phyloP scores from a whole-genome alignment of 2,888 invertebrate genomes.

The Chrysina gloriosa region DNA sequence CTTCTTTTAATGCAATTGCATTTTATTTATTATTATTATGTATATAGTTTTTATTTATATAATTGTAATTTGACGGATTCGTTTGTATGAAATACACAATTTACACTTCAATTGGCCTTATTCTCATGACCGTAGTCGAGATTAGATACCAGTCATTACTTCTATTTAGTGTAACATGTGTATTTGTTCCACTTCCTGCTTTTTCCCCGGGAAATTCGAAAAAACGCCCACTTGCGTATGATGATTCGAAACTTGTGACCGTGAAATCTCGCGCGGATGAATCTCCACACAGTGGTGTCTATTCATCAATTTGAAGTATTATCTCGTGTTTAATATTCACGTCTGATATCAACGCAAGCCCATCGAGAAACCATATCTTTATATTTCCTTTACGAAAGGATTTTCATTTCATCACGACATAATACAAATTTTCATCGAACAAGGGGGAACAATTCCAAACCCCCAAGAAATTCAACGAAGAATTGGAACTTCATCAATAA shows the following conservation, averaged over 20 bases:
- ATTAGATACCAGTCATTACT: background rate
- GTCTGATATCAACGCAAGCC: background rate
- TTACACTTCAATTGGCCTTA: constrained; percentile 24
- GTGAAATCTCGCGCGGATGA: too few species aligned
- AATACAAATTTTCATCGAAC: constrained; percentile 10
- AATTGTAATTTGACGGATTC: constrained; percentile 15
- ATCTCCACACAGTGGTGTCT: background rate
- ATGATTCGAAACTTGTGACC: background rate
- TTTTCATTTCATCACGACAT: background rate
- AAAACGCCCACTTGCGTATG: background rate
- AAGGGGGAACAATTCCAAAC: too few species aligned
- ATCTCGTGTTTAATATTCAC: background rate
- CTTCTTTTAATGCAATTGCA: constrained; percentile 35
- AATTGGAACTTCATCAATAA: too few species aligned
- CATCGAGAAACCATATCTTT: background rate
- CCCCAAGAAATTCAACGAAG: too few species aligned
- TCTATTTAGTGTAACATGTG: constrained; percentile 3
- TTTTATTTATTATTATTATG: constrained; percentile 37
- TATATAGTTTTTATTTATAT: constrained; percentile 38
- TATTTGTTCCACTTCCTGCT: too few species aligned
- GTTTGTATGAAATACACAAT: constrained; percentile 33
- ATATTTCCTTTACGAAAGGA: background rate
- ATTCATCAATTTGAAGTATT: background rate
- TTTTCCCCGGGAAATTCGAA: too few species aligned
- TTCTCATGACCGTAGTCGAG: constrained; percentile 27